phyloP scores from a whole-genome alignment of 2,113 vertebrate genomes.

The Carlito syrichta region DNA sequence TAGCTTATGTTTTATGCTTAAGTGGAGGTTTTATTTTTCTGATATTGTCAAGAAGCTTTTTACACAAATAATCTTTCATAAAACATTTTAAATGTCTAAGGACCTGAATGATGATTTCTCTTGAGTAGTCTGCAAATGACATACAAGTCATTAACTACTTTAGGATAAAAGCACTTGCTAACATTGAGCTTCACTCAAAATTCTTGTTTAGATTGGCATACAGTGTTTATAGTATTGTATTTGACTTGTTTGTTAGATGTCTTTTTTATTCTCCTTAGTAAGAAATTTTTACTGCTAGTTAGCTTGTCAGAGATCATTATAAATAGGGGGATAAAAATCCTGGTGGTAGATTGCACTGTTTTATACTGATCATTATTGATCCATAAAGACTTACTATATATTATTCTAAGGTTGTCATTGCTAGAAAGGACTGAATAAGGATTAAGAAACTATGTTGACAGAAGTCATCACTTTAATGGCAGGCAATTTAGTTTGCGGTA shows the following conservation, averaged over 20 bases:
- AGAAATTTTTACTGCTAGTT: slow-evolving; percentile 69
- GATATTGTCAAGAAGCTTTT: slow-evolving; percentile 56
- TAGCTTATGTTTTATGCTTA: slow-evolving; percentile 51
- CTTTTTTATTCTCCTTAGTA: slow-evolving; percentile 36
- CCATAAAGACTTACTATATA: slow-evolving; percentile 78
- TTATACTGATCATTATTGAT: slow-evolving; percentile 79
- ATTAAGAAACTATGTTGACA: slow-evolving; percentile 80
- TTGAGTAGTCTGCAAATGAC: slow-evolving; percentile 61
- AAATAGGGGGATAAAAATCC: slow-evolving; percentile 73
- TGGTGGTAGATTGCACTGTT: slow-evolving; percentile 75
- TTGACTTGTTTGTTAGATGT: slow-evolving; percentile 54
- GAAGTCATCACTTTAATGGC: slow-evolving; percentile 87
- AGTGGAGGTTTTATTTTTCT: slow-evolving; percentile 57
- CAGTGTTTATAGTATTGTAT: slow-evolving; percentile 46
- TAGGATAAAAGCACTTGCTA: slow-evolving; percentile 55
- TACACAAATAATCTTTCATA: slow-evolving; percentile 61
- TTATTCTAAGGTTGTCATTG: slow-evolving; percentile 77
- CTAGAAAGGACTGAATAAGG: slow-evolving; percentile 76
- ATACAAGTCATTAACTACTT: slow-evolving; percentile 58
- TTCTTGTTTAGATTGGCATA: slow-evolving; percentile 56
- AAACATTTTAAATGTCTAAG: slow-evolving; percentile 62
- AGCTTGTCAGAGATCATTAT: slow-evolving; percentile 68
- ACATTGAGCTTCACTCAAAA: slow-evolving; percentile 10
- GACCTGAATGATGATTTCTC: slow-evolving; percentile 48
- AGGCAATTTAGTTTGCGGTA: slow-evolving; percentile 86